Conservation (phyloP, 64 coral and sea anemone species). For the Porites lutea region DNA sequence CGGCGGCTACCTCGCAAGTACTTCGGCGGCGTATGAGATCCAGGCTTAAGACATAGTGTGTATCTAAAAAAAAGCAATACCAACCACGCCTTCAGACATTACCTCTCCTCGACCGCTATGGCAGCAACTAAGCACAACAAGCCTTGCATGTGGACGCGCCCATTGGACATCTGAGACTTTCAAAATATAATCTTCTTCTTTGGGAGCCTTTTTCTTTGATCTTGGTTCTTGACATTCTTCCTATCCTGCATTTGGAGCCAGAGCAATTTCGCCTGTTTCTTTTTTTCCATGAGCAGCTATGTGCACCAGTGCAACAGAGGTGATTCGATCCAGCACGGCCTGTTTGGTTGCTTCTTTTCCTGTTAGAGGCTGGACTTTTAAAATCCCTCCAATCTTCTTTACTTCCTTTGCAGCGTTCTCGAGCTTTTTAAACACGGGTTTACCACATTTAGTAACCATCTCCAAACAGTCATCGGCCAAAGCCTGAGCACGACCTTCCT, state of each 20-base stretch:
- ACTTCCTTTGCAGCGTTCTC: not conserved
- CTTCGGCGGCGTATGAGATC: too few species aligned
- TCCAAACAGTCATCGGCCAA: too few species aligned
- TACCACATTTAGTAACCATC: not conserved
- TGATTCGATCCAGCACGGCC: not conserved
- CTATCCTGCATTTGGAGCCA: not conserved
- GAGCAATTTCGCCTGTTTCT: not conserved
- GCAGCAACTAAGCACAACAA: too few species aligned
- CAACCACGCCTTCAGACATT: too few species aligned
- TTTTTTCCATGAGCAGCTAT: not conserved
- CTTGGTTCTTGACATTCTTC: not conserved
- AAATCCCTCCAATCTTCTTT: not conserved
- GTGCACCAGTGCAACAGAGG: not conserved
- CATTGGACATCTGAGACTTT: not conserved
- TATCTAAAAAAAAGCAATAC: not conserved
- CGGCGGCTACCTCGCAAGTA: too few species aligned
- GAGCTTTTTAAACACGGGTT: not conserved
- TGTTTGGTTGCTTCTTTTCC: conserved; percentile 32
- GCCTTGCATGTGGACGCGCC: not conserved
- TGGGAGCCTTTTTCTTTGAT: not conserved
- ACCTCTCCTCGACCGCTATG: too few species aligned
- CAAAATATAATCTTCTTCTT: not conserved
- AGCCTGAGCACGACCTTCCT: conserved; percentile 30
- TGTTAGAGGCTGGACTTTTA: not conserved
- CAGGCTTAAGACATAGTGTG: too few species aligned